A percentile compares a stretch with the other conserved stretches of the same genome.
Conservation (phyloP, 2,888 invertebrate species). For the Rapana venosa region DNA sequence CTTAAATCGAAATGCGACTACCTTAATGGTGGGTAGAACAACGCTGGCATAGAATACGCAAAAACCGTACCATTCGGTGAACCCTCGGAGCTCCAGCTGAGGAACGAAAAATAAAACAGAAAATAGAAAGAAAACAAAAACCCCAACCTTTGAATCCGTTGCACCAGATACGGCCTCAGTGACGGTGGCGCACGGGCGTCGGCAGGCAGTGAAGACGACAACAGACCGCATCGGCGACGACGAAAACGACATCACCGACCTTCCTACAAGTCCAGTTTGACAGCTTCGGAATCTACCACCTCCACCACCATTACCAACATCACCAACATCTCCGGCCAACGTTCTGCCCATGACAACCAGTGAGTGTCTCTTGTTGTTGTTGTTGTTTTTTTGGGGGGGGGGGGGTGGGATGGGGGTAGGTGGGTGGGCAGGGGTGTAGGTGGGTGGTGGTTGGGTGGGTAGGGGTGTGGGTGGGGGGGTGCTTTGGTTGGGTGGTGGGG, state of each 20-base stretch:
- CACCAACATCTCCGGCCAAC: constrained; percentile 52
- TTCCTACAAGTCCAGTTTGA: constrained; percentile 56
- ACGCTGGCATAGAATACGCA: too few relatives aligned
- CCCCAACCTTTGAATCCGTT: not conserved
- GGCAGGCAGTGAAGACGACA: constrained; percentile 50
- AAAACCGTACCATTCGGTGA: not conserved
- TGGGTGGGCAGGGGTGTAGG: not conserved
- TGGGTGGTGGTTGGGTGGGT: not conserved
- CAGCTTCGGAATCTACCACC: constrained; percentile 57
- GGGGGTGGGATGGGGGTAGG: too few relatives aligned
- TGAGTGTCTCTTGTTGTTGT: constrained; percentile 35
- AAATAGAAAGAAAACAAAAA: not conserved
- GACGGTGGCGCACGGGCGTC: constrained; percentile 35
- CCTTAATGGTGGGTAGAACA: too few relatives aligned
- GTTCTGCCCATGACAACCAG: constrained; percentile 52
- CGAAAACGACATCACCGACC: constrained; percentile 51
- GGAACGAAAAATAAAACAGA: not conserved
- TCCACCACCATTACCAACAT: constrained; percentile 56
- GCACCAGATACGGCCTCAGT: constrained; percentile 32
- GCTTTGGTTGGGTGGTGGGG: too few relatives aligned
- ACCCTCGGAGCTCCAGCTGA: not conserved
- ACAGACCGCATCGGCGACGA: constrained; percentile 41
- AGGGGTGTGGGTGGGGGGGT: not conserved
- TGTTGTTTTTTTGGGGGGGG: not conserved
- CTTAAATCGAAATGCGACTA: too few relatives aligned